Conservation (phyloP, 2,113 vertebrate genomes). For the Clarias magur region DNA sequence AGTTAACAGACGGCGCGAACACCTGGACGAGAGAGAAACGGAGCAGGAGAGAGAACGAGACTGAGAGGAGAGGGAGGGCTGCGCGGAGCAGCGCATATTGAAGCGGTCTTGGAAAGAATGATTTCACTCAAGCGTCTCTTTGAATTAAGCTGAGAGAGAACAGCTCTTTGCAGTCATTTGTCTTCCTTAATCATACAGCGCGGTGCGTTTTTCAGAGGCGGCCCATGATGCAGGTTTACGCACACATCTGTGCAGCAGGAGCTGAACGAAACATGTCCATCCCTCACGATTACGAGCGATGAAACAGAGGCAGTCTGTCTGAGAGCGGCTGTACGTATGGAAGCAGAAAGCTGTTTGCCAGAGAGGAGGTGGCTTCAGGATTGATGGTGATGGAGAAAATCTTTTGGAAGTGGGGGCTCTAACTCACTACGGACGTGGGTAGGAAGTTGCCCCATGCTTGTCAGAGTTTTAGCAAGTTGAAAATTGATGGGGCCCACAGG, state of each 20-base stretch:
- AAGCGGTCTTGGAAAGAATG: constrained; percentile 44
- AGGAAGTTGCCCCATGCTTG: constrained; percentile 68
- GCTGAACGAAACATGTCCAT: constrained; percentile 43
- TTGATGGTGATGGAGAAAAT: constrained; percentile 21
- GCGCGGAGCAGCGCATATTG: constrained; percentile 39
- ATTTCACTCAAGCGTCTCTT: constrained; percentile 58
- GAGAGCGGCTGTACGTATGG: constrained; percentile 4
- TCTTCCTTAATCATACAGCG: constrained; percentile 54
- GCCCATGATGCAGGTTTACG: constrained; percentile 24
- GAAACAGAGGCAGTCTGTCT: constrained; percentile 37
- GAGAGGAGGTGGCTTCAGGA: constrained; percentile 9
- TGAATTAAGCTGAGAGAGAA: constrained; percentile 53
- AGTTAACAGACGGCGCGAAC: constrained; percentile 56
- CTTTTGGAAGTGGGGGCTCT: constrained; percentile 51
- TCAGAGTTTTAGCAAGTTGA: constrained; percentile 75
- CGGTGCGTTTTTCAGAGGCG: constrained; percentile 29
- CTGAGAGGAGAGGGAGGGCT: constrained; percentile 40
- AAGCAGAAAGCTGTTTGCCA: background rate
- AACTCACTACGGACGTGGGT: constrained; percentile 60
- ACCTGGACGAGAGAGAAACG: constrained; percentile 51
- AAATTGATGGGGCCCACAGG: constrained; percentile 74
- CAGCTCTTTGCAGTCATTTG: constrained; percentile 52
- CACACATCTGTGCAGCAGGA: constrained; percentile 37
- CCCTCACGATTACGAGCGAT: constrained; percentile 35
- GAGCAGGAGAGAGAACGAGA: constrained; percentile 52